Base-by-base conservation (phyloP, 2,888 invertebrate genomes). In the Platypus cylindrus region DNA sequence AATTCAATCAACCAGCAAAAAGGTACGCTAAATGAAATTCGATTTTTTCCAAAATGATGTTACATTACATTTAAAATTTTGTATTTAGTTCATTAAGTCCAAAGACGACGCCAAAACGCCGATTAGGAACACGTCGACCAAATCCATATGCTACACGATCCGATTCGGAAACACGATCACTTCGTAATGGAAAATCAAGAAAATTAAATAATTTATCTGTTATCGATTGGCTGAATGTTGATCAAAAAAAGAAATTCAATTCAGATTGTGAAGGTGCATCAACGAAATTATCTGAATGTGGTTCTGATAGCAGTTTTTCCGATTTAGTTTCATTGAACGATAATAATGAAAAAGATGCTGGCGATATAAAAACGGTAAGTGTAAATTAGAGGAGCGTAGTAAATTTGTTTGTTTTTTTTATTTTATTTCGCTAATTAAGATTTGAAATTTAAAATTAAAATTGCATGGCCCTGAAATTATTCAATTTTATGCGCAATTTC, bases 151-250 rank as follows among this genome's bases (percentile, higher is more conserved):
- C 68, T 22, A 73, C 72, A 53, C 61, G 73, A 38, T 71, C 72
- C 7, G 73, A 73, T 47, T 64, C 71, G 39, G 58, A 61, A 34
- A 67, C 69, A 43, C 68, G 75, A 43, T 70, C 71, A 40, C 60
- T 77, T 35, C 63, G 78, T 32, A 78, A 77, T 54, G 77, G 77
- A 0, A 77, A 76, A 52, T 69, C 74, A 28, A 66, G 76, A 36
- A 75, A 74, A 58, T 60, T 70, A 7, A 73, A 71, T 50, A 68
- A 63, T 46, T 62, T 66, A 46, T 60, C 68, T 29, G 53, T 74
- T 23, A 65, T 68, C 49, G 72, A 72, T 46, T 72, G 73, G 40
- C 63, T 73, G n/a, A 71, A 71, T 47, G 63, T 64, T 43, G 45
- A 47, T 7, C 60, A 53, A 40, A 68, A 69, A 49, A 63, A 71